phyloP scores from a whole-genome alignment of 1,140 invertebrate species.

The Cylas formicarius region DNA sequence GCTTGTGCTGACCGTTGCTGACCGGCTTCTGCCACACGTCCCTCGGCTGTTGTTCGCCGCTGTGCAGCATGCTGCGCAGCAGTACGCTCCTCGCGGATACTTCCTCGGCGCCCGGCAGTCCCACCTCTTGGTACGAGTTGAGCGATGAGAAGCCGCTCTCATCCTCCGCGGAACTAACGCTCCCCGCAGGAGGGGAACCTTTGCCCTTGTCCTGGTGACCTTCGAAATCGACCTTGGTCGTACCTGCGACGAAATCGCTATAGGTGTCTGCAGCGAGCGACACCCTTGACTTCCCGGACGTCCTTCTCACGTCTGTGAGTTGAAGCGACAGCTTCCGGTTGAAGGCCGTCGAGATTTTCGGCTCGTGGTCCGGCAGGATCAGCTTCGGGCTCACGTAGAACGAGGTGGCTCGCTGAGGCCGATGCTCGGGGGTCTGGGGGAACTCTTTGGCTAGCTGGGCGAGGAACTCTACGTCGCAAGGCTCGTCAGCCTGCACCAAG shows the following conservation, averaged over 20 bases:
- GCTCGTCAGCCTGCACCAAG: constrained; percentile 16
- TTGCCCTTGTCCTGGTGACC: constrained; percentile 21
- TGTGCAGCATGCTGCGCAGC: constrained; percentile 33
- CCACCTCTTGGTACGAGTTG: constrained; percentile 72
- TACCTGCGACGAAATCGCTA: constrained; percentile 3
- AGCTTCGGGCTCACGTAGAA: constrained; percentile 36
- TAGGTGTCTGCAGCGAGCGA: constrained; percentile 6
- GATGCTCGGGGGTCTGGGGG: constrained; percentile 21
- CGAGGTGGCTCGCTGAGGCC: constrained; percentile 29
- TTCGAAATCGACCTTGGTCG: constrained; percentile 1
- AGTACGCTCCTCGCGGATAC: constrained; percentile 29
- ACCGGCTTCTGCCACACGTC: constrained; percentile 29
- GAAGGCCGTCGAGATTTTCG: constrained; percentile 26
- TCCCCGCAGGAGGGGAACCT: constrained; percentile 44
- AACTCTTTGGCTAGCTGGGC: constrained; percentile 37
- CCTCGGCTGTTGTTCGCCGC: constrained; percentile 13
- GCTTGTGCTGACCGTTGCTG: constrained; percentile 18
- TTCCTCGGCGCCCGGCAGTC: constrained; percentile 47
- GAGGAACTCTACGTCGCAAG: constrained; percentile 33
- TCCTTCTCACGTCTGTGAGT: constrained; percentile 22
- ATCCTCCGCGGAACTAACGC: constrained; percentile 57
- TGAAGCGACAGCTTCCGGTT: constrained; percentile 36
- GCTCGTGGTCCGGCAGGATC: constrained; percentile 30
- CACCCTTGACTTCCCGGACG: constrained; percentile 1
- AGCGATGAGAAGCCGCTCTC: constrained; percentile 77